Base-by-base conservation (phyloP, 2,113 vertebrate genomes). In the Passer domesticus region DNA sequence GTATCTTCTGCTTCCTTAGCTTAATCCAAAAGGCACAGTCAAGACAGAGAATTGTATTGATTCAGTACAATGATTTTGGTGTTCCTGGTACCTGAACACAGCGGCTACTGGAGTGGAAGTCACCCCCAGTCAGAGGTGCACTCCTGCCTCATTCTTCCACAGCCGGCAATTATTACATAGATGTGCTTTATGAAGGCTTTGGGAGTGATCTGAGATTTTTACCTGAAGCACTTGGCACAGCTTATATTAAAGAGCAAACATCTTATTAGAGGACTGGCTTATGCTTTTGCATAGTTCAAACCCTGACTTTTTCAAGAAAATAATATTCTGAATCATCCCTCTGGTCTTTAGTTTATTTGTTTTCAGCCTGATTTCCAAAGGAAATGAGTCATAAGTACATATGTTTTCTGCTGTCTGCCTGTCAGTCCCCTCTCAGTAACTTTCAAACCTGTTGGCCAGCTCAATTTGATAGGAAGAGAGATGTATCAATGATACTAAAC, bases 281-380 rank as follows among this genome's bases (percentile, higher is more conserved):
- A 53, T 39, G 37, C 35, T 76, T 66, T 53, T 83, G 18, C 79
- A 47, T 39, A 50, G n/a, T 76, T 88, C 62, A 88, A 62, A 52
- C 23, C 24, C 59, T 58, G 50, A 60, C 63, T 74, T 92, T 91
- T 62, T 73, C 25, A 90, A 76, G 78, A 23, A 91, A 83, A 31
- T 85, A 53, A 60, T 58, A 56, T 24, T 79, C 49, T 86, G 79
- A 80, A 76, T 76, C 43, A 82, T 84, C 46, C 25, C n/a, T 80
- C 46, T 83, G 59, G 46, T 85, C 78, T 87, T 81, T 6, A 74
- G 49, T 69, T 80, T 80, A 66, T 69, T 90, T 0, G 0, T 70
- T 95, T 96, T 84, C 62, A 78, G 52, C 44, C 55, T 63, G 33
- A 81, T 83, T 89, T 91, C 55, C 69, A 59, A 74, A 92, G 74